Base-by-base conservation (phyloP, 1,140 invertebrate genomes). In the Monomorium pharaonis region DNA sequence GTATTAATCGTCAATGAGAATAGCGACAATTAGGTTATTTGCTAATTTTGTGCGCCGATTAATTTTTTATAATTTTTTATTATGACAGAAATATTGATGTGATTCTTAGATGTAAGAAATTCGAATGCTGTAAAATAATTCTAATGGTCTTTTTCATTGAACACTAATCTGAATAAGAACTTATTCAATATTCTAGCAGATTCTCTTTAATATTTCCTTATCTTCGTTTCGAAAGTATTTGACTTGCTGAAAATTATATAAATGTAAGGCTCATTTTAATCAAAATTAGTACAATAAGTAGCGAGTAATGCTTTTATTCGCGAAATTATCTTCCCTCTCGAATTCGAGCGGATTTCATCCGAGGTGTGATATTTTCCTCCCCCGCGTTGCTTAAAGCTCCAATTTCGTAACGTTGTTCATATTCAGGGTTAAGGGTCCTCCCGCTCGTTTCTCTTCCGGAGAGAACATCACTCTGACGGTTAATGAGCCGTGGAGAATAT, bases 361-460 rank as follows among this genome's bases (percentile, higher is more conserved):
- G 30, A 37, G 21, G 72, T 27, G 72, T 33, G 21, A 76, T 54
- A 24, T 27, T 44, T 24, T 21, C 5, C n/a, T 24, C 37, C 5
- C n/a, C 12, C 30, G 54, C 33, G 30, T 54, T 21, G 27, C 67
- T 70, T 33, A 9, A 33, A 54, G 65, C 24, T 74, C 37, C 9
- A 74, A 74, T 83, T 74, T 83, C 78, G 67, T 42, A 7, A 47
- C 27, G n/a, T 33, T 58, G 78, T 33, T 74, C 47, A 69, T 44
- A 51, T 24, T 51, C 37, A 21, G 51, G 44, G 44, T 65, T 77
- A 76, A 84, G 44, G 56, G 37, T 7, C 49, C n/a, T 56, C 33
- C 6, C 44, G 24, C 33, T 70, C 49, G 54, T n/a, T 24, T 37
- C 72, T 49, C 72, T 75, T 21, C 47, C 14, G 5, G 16, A 44